phyloP scores from a whole-genome alignment of 64 coral and sea anemone genomes.

The Montipora foliosa region DNA sequence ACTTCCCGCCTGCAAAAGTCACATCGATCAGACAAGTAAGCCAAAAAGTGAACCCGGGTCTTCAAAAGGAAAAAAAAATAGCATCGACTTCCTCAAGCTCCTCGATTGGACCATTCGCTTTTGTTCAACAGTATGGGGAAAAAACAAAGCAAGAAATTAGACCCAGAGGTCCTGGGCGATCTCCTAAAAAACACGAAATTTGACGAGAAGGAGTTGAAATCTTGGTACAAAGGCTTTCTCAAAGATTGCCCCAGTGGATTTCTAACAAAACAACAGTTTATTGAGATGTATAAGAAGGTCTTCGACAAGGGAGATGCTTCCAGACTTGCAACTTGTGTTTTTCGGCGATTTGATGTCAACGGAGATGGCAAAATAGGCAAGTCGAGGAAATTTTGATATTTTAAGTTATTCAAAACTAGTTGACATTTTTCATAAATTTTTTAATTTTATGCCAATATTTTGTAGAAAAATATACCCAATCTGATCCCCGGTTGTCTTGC shows the following conservation, averaged over 20 bases:
- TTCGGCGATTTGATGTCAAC: conserved; percentile 97
- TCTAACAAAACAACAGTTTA: conserved; percentile 94
- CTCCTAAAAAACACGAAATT: conserved; percentile 93
- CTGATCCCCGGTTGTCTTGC: not conserved
- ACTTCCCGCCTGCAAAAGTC: not conserved
- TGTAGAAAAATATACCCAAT: too few relatives aligned
- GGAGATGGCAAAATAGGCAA: conserved; percentile 98
- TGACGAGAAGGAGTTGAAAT: conserved; percentile 96
- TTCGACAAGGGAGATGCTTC: conserved; percentile 97
- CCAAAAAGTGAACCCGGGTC: not conserved
- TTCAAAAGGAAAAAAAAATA: not conserved
- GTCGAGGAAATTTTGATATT: conserved; percentile 17
- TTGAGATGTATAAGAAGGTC: conserved; percentile 97
- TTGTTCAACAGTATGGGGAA: conserved; percentile 79
- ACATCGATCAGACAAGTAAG: not conserved
- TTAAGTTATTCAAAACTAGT: not conserved
- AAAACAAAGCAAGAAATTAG: conserved; percentile 94
- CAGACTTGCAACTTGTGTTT: conserved; percentile 88
- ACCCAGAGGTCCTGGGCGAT: conserved; percentile 88
- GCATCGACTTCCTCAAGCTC: not conserved
- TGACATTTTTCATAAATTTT: not conserved
- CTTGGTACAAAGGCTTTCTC: conserved; percentile 96
- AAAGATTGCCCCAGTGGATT: conserved; percentile 96
- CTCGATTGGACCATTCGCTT: too few relatives aligned
- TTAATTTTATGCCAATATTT: not conserved